phyloP scores from a whole-genome alignment of 2,888 invertebrate genomes.

The Thecophora atra region DNA sequence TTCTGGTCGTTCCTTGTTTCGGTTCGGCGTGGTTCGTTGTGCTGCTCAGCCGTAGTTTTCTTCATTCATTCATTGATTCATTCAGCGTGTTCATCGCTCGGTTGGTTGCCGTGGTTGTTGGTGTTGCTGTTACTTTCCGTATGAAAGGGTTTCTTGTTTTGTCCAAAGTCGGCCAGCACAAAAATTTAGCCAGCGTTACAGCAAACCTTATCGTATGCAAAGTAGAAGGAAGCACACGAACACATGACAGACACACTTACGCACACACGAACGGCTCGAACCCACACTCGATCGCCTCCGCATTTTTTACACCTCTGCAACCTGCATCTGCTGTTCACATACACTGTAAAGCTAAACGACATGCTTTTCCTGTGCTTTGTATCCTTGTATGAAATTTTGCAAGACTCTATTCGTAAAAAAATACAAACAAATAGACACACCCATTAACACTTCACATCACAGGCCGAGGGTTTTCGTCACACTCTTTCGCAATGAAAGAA shows the following conservation, averaged over 20 bases:
- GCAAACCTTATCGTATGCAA: constrained; percentile 9
- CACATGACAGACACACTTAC: neutral
- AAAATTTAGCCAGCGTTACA: neutral
- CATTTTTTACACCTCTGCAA: neutral
- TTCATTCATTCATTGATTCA: neutral
- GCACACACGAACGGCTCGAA: too few relatives aligned
- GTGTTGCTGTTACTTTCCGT: too few relatives aligned
- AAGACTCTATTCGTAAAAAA: too few relatives aligned
- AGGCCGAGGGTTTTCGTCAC: too few relatives aligned
- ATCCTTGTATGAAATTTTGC: neutral
- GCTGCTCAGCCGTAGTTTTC: neutral
- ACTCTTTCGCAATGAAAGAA: too few relatives aligned
- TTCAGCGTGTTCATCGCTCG: neutral
- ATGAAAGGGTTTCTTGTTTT: too few relatives aligned
- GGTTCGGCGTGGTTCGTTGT: neutral
- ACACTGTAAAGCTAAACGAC: neutral
- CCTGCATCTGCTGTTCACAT: neutral
- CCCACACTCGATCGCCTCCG: neutral
- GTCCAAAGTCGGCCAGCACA: neutral
- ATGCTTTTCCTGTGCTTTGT: constrained; percentile 13
- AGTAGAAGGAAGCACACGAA: neutral
- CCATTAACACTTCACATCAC: neutral
- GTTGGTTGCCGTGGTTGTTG: too few relatives aligned
- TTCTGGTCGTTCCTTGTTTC: neutral
- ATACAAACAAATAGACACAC: too few relatives aligned